Conservation (phyloP, 2,113 vertebrate genomes). For the Brachirus orientalis region DNA sequence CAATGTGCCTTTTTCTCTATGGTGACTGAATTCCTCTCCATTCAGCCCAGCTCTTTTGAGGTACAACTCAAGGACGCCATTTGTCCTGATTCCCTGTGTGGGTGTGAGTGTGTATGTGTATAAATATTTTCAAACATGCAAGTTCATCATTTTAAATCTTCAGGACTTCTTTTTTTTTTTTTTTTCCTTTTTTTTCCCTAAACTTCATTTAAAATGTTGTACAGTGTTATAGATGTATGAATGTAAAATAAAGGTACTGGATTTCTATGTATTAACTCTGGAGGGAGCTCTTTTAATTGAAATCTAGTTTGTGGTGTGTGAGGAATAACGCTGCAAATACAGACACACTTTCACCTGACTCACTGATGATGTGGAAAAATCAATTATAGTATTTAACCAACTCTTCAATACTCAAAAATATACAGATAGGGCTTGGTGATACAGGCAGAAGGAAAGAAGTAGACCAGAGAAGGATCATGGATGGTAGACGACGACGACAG, state of each 20-base stretch:
- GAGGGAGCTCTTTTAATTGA: neutral
- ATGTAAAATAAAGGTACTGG: constrained; percentile 96
- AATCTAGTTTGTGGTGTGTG: no score
- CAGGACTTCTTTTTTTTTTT: constrained; percentile 79
- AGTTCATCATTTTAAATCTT: constrained; percentile 78
- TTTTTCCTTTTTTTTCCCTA: constrained; percentile 74
- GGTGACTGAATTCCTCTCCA: constrained; percentile 74
- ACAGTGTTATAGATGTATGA: constrained; percentile 96
- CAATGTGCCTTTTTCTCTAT: constrained; percentile 86
- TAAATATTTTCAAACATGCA: constrained; percentile 72
- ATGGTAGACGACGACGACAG: no score
- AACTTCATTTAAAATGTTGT: constrained; percentile 94
- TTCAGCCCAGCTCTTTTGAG: constrained; percentile 77
- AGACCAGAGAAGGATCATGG: no score
- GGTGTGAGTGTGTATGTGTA: constrained; percentile 46
- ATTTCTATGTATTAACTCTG: constrained; percentile 80
- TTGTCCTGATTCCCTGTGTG: constrained; percentile 62
- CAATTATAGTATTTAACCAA: no score
- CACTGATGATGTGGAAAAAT: no score
- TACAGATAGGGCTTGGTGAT: no score
- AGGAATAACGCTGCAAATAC: no score
- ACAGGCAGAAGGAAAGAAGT: no score
- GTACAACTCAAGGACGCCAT: constrained; percentile 78
- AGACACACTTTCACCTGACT: no score
- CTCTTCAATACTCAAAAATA: no score